Conservation (phyloP, 2,888 invertebrate genomes). For the Therioaphis trifolii region DNA sequence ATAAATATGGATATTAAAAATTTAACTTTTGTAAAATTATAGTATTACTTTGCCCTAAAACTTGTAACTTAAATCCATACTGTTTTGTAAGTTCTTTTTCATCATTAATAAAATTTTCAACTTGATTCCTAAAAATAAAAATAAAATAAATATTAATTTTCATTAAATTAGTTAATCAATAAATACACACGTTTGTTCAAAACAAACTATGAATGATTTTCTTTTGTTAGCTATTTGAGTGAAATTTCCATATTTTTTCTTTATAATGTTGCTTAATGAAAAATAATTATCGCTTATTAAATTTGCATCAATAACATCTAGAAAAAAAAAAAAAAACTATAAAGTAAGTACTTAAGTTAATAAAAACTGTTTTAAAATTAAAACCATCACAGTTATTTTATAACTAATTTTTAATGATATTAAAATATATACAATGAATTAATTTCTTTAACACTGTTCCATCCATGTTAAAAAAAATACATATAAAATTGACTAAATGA, state of each 20-base stretch:
- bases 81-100: not conserved
- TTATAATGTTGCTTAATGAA: not conserved
- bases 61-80: not conserved
- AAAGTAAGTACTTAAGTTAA: too few relatives aligned
- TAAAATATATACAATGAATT: too few relatives aligned
- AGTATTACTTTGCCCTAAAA: not conserved
- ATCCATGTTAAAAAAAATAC: too few relatives aligned
- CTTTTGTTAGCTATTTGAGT: not conserved
- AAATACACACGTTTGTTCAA: conserved; percentile 14
- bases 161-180: not conserved
- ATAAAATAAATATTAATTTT: not conserved
- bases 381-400: too few relatives aligned
- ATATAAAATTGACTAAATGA: too few relatives aligned
- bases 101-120: not conserved
- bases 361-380: too few relatives aligned
- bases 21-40: not conserved
- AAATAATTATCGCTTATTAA: not conserved
- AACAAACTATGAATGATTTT: conserved; percentile 9
- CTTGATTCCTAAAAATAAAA: not conserved
- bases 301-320: not conserved
- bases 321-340: not conserved
- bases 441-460: too few relatives aligned
- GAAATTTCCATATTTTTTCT: conserved; percentile 19
- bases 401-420: too few relatives aligned
- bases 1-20: not conserved